These are phyloP conservation scores for Pseudotriccus pelzelni DNA, from an alignment of 2,797 vertebrate genomes.

Conservation along the genomic window DNA sequence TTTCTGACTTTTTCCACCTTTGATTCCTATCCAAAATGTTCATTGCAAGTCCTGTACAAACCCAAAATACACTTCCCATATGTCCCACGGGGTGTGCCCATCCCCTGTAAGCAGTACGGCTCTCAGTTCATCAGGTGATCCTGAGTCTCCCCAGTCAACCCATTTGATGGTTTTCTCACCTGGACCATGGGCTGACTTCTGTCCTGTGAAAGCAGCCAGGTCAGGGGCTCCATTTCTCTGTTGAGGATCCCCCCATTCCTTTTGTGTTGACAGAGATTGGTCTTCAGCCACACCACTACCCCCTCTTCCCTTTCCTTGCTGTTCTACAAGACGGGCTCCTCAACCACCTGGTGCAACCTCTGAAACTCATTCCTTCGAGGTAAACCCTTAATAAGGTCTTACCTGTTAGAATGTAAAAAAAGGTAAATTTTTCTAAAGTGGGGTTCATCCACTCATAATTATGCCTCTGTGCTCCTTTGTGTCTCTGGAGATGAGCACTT, in stretches of 20 bases:
- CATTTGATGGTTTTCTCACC: background rate
- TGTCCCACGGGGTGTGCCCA: background rate
- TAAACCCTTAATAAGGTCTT: background rate
- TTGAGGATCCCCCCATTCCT: background rate
- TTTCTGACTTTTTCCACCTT: background rate
- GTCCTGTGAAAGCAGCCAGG: background rate
- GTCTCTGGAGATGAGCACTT: background rate
- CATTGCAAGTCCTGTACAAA: background rate
- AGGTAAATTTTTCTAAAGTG: background rate
- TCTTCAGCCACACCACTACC: background rate
- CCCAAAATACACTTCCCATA: background rate
- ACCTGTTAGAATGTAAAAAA: background rate
- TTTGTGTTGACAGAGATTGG: background rate
- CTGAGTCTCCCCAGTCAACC: background rate
- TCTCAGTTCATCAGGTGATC: background rate
- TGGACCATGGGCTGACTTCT: background rate
- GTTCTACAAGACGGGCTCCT: background rate
- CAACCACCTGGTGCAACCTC: background rate
- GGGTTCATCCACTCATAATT: background rate
- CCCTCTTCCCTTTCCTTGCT: background rate
- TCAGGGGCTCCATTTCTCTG: background rate
- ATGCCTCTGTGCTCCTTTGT: background rate
- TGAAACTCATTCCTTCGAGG: background rate
- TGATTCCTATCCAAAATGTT: background rate
- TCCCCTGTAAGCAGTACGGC: accelerated